Base-by-base conservation (phyloP, 2,888 invertebrate species). In the Gisinianus flammeolus region DNA sequence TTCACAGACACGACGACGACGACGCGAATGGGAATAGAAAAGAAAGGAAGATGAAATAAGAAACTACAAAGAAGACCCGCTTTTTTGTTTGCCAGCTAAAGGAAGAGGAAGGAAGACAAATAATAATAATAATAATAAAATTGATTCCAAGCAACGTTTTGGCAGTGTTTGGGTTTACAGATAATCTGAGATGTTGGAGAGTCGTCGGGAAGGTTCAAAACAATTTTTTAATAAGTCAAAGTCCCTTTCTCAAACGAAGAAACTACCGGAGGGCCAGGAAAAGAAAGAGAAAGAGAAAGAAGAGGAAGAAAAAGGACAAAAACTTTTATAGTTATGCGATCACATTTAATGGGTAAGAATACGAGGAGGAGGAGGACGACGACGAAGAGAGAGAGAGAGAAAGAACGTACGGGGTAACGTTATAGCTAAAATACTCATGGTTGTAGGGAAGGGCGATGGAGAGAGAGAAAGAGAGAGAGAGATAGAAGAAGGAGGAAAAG, bases 281-380 rank as follows among this genome's bases (percentile, higher is more conserved):
- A 68, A 33, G 16, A 33, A 5, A 68, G 30, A 68, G 33, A 68
- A 12, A 31, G 67, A 12, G 30, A 68, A 22, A 31, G 22, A 19
- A 16, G 8, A 33, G 6, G 6, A 31, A 19, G 30, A 33, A 68
- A 33, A 33, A 33, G 22, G 16, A 22, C n/a, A 69, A 30, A 35
- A 69, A 58, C 31, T 58, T 72, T 72, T 52, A 52, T 26, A 28
- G 58, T 22, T 58, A 16, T 72, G 72, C n/a, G 31, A 22, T 31
- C 72, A 24, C 67, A 68, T 68, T 68, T 68, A 58, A 72, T 56
- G 58, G 31, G 19, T 26, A 58, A 33, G 22, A 68, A 26, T 30
- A 28, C 12, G 64, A 8, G 12, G 2, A 6, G n/a, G n/a, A 58
- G 24, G 24, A 58, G 24, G 24, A 58, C 35, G 10, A 68, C n/a